A percentile compares a stretch with the other conserved stretches of the same genome.
Evolutionary conservation across 2,797 vertebrate species (phyloP).

Genomic region (Petrocephalus schoutedeni): DNA sequence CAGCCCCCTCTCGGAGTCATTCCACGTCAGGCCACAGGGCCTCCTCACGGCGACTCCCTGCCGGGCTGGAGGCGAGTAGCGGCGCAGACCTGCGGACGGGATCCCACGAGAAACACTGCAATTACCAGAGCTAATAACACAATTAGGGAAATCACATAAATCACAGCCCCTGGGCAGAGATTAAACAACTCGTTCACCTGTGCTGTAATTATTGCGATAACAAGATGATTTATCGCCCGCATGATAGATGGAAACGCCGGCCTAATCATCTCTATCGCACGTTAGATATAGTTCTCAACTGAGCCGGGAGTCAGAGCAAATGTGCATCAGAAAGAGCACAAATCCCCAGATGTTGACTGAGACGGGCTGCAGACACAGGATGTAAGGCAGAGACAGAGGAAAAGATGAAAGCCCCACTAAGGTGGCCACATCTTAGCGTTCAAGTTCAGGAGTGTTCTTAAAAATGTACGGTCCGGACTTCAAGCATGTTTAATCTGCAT

Average conservation of each 20-base stretch:
- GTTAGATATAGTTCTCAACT: neutral
- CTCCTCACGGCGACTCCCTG: conserved; percentile 48
- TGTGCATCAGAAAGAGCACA: neutral
- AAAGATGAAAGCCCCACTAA: neutral
- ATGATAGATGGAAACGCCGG: neutral
- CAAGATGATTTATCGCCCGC: neutral
- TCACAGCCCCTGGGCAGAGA: neutral
- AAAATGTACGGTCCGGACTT: no score
- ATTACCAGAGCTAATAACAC: neutral
- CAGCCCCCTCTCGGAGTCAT: conserved; percentile 46
- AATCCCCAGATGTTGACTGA: neutral
- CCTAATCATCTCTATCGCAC: neutral
- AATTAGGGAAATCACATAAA: conserved; percentile 18
- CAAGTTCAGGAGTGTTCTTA: neutral
- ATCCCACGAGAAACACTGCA: neutral
- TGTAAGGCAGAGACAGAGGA: neutral
- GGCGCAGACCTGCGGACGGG: neutral
- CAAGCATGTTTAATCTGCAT: no score
- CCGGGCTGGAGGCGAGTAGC: neutral
- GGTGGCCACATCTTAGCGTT: neutral
- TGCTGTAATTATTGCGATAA: conserved; percentile 9
- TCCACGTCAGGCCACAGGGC: conserved; percentile 39
- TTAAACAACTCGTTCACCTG: conserved; percentile 7
- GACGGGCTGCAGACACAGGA: neutral
- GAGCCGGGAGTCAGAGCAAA: neutral